A percentile compares a stretch with the other conserved stretches of the same genome.
phyloP scores from a whole-genome alignment of 2,113 vertebrate genomes.

The Mobula hypostoma region DNA sequence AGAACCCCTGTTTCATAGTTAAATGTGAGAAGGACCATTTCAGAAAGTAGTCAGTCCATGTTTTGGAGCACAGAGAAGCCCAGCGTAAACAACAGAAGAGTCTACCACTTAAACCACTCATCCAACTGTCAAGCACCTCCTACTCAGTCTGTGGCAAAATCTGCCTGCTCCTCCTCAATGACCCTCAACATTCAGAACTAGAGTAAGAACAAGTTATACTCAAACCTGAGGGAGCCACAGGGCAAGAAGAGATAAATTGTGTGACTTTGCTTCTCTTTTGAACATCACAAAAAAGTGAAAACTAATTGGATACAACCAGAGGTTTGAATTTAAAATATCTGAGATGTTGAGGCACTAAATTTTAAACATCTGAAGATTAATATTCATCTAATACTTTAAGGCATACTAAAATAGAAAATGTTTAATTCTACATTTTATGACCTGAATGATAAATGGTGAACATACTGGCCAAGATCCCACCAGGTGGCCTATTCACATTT shows the following conservation, averaged over 20 bases:
- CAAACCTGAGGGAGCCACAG: no score
- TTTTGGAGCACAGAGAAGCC: no score
- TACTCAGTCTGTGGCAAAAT: neutral
- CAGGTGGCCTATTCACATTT: neutral
- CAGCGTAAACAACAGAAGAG: no score
- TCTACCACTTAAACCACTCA: no score
- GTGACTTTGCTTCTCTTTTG: neutral
- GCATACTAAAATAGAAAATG: neutral
- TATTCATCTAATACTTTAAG: neutral
- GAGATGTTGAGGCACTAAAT: neutral
- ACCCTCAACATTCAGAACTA: neutral
- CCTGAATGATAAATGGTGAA: neutral
- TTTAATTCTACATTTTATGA: neutral
- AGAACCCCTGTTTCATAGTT: no score
- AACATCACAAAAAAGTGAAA: neutral
- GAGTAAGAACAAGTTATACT: no score
- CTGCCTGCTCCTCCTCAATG: neutral
- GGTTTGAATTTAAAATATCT: neutral
- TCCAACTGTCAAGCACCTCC: no score
- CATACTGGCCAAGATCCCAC: no score
- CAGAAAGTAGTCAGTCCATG: no score
- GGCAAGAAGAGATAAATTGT: neutral
- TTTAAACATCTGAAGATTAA: neutral
- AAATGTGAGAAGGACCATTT: no score
- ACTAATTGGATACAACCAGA: slow-evolving; percentile 8